phyloP scores from a whole-genome alignment of 2,113 vertebrate species.

The Gopherus evgoodei region DNA sequence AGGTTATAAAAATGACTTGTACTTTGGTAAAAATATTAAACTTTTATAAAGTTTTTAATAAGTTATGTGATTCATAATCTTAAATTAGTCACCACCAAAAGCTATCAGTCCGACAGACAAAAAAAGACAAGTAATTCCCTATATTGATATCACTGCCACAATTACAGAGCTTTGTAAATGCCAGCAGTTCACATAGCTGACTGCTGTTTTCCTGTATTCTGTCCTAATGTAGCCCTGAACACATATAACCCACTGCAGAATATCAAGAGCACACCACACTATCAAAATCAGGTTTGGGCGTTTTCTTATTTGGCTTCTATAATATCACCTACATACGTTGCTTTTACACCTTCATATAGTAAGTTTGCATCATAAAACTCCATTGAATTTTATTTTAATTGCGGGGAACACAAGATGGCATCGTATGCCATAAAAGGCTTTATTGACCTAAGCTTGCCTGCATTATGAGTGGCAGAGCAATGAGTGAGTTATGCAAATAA shows the following conservation, averaged over 20 bases:
- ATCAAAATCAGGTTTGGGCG: conserved; percentile 6
- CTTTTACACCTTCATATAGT: not conserved
- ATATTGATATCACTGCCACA: not conserved
- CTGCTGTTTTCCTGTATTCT: conserved; percentile 6
- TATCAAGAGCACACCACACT: not conserved
- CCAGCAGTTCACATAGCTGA: conserved; percentile 1
- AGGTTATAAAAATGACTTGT: fast-evolving
- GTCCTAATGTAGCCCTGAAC: not conserved
- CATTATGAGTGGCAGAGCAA: not conserved
- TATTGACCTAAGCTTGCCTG: not conserved
- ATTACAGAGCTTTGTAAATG: fast-evolving
- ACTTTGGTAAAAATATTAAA: not conserved
- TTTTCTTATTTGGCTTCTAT: conserved; percentile 1
- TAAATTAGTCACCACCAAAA: not conserved
- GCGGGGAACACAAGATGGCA: not conserved
- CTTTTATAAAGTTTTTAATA: not conserved
- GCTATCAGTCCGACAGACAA: not conserved
- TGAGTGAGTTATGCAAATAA: not conserved
- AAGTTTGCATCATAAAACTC: fast-evolving
- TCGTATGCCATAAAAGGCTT: not conserved
- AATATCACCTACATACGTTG: not conserved
- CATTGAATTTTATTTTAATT: not conserved
- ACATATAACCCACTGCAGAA: fast-evolving
- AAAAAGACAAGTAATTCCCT: not conserved
- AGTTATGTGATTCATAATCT: not conserved